Base-by-base conservation (phyloP, 2,797 vertebrate species). In the Protosalanx chinensis region DNA sequence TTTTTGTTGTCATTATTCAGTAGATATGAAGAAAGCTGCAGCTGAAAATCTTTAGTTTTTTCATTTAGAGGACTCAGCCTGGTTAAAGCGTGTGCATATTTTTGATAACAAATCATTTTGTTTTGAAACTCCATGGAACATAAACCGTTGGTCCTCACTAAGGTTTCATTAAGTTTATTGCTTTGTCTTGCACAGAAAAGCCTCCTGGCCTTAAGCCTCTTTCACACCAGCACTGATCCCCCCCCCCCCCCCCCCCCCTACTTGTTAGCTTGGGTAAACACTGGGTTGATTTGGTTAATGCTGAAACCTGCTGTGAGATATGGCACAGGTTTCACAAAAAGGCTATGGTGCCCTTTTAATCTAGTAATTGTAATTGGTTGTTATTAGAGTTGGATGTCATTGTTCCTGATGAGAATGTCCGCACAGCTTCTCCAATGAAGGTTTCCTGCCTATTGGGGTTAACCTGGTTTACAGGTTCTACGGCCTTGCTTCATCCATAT, bases 151-250 rank as follows among this genome's bases (percentile, higher is more conserved):
- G 5, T 41, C 23, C 46, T 62, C 13, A n/a, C 57, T 58, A 46
- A 46, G 41, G 41, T 46, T 49, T 68, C 30, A 72, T 73, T 57
- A 75, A 53, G 59, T 62, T 77, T 67, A 77, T 67, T 71, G 73
- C 41, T 75, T 73, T 33, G 72, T 72, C 74, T 64, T 70, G 70
- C 30, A 68, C 32, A 74, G 62, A 71, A 64, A 74, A 74, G 32
- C 76, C 60, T 60, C 7, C 61, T n/a, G 32, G 10, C 10, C 15
- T 1, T 74, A 78, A 71, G 37, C 72, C 65, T 72, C 72, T 78
- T 68, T 68, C 41, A 30, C 18, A 20, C 32, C 64, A 37, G 6
- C 20, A 6, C 23, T 76, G 74, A 79, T 67, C 69, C 61, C 41
- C 58, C 65, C 20, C 60, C 58, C 65, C 20, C 60, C 69, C 61